Percentiles rank a stretch among this genome's conserved stretches.
Evolutionary conservation across 2,113 vertebrate species (phyloP).

Genomic region (Gila orcuttii): DNA sequence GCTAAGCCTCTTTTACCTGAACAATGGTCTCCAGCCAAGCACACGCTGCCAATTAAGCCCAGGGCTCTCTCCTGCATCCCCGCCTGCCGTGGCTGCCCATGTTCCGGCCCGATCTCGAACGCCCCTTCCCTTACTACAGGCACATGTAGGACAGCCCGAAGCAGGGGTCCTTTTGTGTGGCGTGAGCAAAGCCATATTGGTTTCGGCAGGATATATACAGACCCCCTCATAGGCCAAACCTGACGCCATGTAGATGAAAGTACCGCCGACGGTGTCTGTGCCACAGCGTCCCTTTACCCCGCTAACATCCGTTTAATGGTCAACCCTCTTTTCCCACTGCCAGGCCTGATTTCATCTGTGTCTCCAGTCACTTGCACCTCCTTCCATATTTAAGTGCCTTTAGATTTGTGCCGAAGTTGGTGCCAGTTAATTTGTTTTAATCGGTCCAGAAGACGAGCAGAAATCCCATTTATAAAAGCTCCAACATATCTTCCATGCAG

Average conservation of each 20-base stretch:
- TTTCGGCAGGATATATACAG: conserved; percentile 54
- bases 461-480: neutral
- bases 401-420: neutral
- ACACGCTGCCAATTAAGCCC: conserved; percentile 62
- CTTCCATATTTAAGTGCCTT: neutral
- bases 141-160: conserved; percentile 50
- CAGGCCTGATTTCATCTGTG: neutral
- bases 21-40: conserved; percentile 62
- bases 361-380: neutral
- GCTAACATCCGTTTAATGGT: neutral
- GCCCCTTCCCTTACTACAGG: conserved; percentile 35
- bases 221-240: conserved; percentile 43
- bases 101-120: conserved; percentile 28
- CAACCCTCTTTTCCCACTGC: neutral
- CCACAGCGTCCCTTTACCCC: neutral
- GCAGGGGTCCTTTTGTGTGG: conserved; percentile 57
- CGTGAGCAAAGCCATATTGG: conserved; percentile 58
- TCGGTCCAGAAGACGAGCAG: neutral
- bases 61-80: conserved; percentile 41
- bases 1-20: conserved; percentile 63
- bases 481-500: neutral
- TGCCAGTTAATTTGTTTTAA: neutral
- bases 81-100: conserved; percentile 32
- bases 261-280: conserved; percentile 13
- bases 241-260: conserved; percentile 57